Evolutionary conservation across 2,797 vertebrate species (phyloP).

Genomic region (Podarcis siculus): DNA sequence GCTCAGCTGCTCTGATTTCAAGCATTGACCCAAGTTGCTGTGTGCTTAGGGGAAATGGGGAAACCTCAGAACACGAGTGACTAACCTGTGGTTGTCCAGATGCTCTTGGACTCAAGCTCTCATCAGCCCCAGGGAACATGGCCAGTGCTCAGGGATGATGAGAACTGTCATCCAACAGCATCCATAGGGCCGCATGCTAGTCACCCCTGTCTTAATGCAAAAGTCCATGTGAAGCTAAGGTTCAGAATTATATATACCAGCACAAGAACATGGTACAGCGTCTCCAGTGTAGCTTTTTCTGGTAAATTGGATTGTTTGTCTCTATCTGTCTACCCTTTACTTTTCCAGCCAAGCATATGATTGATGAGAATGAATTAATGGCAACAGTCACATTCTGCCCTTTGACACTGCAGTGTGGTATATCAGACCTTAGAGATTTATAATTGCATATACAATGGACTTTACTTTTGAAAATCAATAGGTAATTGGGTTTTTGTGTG

Average conservation of each 20-base stretch:
- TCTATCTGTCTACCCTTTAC: neutral
- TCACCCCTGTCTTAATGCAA: no score
- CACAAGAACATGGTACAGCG: neutral
- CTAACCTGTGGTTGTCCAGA: no score
- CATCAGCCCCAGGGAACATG: no score
- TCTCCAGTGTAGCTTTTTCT: conserved; percentile 8
- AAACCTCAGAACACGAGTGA: neutral
- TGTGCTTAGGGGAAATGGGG: neutral
- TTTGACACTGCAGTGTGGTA: neutral
- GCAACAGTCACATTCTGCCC: neutral
- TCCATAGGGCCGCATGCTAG: no score
- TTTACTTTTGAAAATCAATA: conserved; percentile 19
- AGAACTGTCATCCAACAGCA: no score
- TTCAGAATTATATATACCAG: neutral
- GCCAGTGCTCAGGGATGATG: no score
- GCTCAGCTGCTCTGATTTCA: neutral
- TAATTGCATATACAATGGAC: neutral
- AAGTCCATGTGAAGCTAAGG: neutral
- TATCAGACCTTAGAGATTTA: conserved; percentile 16
- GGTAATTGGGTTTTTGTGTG: neutral
- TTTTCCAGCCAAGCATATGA: neutral
- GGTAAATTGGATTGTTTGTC: neutral
- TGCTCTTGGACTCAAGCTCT: no score
- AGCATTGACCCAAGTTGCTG: neutral
- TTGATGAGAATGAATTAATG: conserved; percentile 8